phyloP scores from a whole-genome alignment of 1,140 invertebrate species.

The Gryllus bimaculatus region DNA sequence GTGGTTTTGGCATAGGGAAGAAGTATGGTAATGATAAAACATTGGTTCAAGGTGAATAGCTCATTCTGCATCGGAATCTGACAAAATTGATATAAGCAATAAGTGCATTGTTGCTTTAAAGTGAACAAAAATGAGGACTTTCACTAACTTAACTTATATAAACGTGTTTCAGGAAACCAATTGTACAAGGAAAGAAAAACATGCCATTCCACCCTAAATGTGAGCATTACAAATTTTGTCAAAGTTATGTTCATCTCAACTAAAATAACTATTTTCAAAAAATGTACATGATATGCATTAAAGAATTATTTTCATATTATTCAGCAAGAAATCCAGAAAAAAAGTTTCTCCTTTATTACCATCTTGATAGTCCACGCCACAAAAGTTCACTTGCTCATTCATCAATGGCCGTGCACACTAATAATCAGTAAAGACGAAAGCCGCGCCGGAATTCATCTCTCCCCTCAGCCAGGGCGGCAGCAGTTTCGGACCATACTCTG shows the following conservation, averaged over 20 bases:
- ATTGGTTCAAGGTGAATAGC: no score
- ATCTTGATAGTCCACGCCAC: not conserved
- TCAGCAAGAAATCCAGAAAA: not conserved
- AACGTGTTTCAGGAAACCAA: not conserved
- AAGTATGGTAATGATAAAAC: no score
- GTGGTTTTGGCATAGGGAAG: no score
- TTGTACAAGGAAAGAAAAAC: not conserved
- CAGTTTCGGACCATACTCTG: no score
- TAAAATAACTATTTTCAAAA: not conserved
- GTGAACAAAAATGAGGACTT: not conserved
- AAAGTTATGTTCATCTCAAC: not conserved
- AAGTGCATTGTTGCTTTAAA: no score
- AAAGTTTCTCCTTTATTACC: not conserved
- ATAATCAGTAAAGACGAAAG: not conserved
- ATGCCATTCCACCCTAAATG: not conserved
- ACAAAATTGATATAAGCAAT: no score
- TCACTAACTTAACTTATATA: not conserved
- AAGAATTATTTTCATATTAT: no score
- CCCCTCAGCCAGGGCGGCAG: no score
- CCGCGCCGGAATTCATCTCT: no score
- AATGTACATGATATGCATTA: no score
- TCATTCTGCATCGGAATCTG: no score
- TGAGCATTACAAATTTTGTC: not conserved
- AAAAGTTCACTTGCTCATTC: not conserved
- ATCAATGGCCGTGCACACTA: not conserved